Percentiles rank a stretch among this genome's conserved stretches.
These are phyloP conservation scores for Paraescarpia echinospica DNA, from an alignment of 1,140 invertebrate species.

Conservation along the genomic window DNA sequence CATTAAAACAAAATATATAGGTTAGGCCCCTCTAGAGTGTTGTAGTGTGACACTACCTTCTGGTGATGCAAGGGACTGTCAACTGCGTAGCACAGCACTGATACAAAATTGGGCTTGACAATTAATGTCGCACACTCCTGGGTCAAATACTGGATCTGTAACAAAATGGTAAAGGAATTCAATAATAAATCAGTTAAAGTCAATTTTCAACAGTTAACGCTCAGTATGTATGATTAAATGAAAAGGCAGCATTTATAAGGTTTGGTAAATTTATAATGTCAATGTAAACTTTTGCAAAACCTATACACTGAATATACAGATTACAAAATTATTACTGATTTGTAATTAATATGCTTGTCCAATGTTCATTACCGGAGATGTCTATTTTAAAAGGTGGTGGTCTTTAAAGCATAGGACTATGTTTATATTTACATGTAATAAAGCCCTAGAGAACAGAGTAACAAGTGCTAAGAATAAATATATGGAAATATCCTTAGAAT, in stretches of 20 bases:
- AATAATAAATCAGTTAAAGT: neutral
- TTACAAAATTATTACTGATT: neutral
- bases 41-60: conserved; percentile 51
- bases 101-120: conserved; percentile 72
- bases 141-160: conserved; percentile 73
- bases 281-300: too few relatives aligned
- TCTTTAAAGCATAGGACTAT: neutral
- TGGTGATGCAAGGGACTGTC: conserved; percentile 69
- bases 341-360: neutral
- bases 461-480: neutral
- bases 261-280: too few relatives aligned
- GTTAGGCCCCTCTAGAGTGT: neutral
- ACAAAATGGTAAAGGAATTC: conserved; percentile 45
- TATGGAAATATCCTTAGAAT: neutral
- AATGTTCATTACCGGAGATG: too few relatives aligned
- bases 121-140: conserved; percentile 73
- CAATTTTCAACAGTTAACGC: conserved; percentile 6
- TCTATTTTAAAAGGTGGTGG: neutral
- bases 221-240: too few relatives aligned
- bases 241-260: too few relatives aligned
- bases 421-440: neutral
- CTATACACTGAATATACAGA: too few relatives aligned
- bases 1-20: neutral
- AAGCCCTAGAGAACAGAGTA: neutral
- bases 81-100: conserved; percentile 77